Evolutionary conservation across 1,140 invertebrate genomes (phyloP), one percentile per base, ranked within the genome.

Genomic region (Dendrolimus kikuchii): DNA sequence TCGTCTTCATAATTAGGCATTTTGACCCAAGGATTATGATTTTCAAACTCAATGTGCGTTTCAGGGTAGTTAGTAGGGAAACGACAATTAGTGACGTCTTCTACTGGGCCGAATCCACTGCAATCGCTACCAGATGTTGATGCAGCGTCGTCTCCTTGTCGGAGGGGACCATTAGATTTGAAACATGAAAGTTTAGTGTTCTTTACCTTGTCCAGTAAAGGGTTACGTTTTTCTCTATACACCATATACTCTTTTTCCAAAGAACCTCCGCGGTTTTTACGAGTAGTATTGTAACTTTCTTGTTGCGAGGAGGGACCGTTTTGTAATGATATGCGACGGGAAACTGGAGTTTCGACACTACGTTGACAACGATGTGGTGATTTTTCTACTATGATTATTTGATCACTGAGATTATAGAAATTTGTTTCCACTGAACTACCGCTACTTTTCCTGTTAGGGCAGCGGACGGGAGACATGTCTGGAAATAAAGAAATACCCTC

Each of bases 181-280:
- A 93, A 92, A 71, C 92, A 92, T 5, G 91, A 92, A 41, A 93
- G 74, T 68, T 90, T 90, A 6, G 92, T 93, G 64, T 92, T 92
- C 71, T 92, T 92, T 3, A 93, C 92, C 66, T 90, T 90, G 57
- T 93, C 92, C 36, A 93, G 83, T 42, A 93, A 84, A 3, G 92
- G 92, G 69, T 93, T 92, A 45, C 90, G 82, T 69, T 91, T 92
- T 74, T 93, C 92, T 65, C 89, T 85, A 48, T 71, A 84, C 4
- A 86, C 74, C 57, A 81, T 74, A 62, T 87, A 87, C 69, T 89
- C 75, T 83, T 88, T 78, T 76, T 87, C 86, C 54, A 85, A 66
- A 75, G 86, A 74, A 77, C 88, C 71, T 72, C 89, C 71, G 84
- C 88, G 69, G 84, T 88, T 70, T 68, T 86, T 84, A 9, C 79